Evolutionary conservation across 2,888 invertebrate species (phyloP), one percentile per base, ranked within the genome.

Genomic region (Antheraea assamensis): DNA sequence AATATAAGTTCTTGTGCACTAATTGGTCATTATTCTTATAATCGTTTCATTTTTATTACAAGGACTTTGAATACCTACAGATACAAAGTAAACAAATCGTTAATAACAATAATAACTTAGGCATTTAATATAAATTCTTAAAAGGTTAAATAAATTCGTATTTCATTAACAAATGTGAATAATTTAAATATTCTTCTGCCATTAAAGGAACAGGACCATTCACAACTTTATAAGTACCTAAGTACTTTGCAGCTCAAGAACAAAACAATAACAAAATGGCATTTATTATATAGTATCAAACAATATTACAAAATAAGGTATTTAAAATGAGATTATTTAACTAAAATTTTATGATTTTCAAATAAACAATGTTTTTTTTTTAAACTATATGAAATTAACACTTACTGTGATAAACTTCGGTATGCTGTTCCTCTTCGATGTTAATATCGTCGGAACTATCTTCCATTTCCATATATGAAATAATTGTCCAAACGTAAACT

Each of bases 401-500:
- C 94, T 89, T 81, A 94, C 94, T 92, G 80, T 92, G 92, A 87
- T 88, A 93, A 73, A 90, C 90, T 79, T 92, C 93, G 77, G 90
- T 89, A 75, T 90, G 90, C 74, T 94, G 93, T 80, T 93, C 94
- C 73, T 93, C 93, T 77, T 94, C 94, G 70, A 94, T 92, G 82
- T 94, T 93, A 77, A 94, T 92, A 88, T 94, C 94, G 83, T 94
- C 94, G 55, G 92, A 94, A 90, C 94, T 94, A 78, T 94, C 94
- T 90, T 94, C 94, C 94, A 94, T 94, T 86, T 91, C 88, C 89
- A 90, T 79, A 79, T 77, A 81, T 76, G 80, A 3, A 64, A 27
- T 17, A 64, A 64, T 86, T 87, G 90, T 91, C 89, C 90, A 90
- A 90, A 84, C 83, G 27, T 87, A 87, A 87, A 87, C 82, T 80